Evolutionary conservation across 2,888 invertebrate species (phyloP).

Genomic region (Thymelicus sylvestris): DNA sequence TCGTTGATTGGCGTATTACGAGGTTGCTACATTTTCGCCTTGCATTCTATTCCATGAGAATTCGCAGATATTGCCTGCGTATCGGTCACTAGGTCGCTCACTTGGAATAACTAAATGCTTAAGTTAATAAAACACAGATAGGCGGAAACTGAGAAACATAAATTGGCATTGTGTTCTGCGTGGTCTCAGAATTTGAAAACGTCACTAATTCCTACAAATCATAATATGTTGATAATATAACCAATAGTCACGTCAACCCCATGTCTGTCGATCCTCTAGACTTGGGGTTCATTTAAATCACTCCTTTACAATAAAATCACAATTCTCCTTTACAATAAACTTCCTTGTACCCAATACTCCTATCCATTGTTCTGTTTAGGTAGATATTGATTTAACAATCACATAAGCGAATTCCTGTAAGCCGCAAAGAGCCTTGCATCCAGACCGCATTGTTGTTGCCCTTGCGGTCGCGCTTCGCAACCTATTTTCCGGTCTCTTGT

Average conservation of each 20-base stretch:
- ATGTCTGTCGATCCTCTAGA: no score
- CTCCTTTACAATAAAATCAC: no score
- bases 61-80: conserved; percentile 72
- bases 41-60: conserved; percentile 81
- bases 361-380: not conserved
- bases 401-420: conserved; percentile 31
- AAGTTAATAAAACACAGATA: conserved; percentile 35
- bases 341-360: not conserved
- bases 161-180: no score
- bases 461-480: conserved; percentile 34
- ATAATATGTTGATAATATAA: no score
- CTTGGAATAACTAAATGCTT: conserved; percentile 47
- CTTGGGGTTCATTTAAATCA: no score
- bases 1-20: conserved; percentile 77
- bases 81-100: conserved; percentile 73
- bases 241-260: no score
- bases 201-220: no score
- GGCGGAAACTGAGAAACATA: conserved; percentile 5
- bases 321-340: no score
- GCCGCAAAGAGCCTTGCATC: conserved; percentile 39
- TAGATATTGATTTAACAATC: conserved; percentile 21
- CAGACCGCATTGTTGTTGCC: conserved; percentile 38
- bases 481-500: conserved; percentile 34
- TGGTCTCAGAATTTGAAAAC: no score
- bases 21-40: conserved; percentile 80